These are phyloP conservation scores for Desmodus rotundus DNA, from an alignment of 2,113 vertebrate species.

Conservation along the genomic window DNA sequence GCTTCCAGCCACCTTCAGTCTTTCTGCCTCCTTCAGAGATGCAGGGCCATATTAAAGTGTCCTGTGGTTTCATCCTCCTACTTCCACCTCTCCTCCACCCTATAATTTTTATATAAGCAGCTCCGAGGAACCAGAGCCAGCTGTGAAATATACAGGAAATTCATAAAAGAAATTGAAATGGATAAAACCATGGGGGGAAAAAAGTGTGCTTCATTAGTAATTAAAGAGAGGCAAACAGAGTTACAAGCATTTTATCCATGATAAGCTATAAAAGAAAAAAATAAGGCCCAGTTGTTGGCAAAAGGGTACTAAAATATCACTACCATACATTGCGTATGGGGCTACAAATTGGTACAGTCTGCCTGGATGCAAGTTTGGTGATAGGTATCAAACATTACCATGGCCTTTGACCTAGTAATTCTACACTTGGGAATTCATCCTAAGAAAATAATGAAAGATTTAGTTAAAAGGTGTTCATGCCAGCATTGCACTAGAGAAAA, in stretches of 20 bases:
- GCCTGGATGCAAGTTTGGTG: not conserved
- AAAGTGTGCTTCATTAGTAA: slow-evolving; percentile 31
- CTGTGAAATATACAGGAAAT: slow-evolving; percentile 20
- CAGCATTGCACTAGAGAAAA: slow-evolving; percentile 31
- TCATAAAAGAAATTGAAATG: slow-evolving; percentile 12
- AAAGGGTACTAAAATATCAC: not conserved
- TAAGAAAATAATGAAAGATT: slow-evolving; percentile 37
- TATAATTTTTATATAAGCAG: slow-evolving; percentile 21
- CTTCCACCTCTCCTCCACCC: not conserved
- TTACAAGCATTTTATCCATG: not conserved
- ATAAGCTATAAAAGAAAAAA: not conserved
- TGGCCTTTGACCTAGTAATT: slow-evolving; percentile 32
- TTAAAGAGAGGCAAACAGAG: slow-evolving; percentile 3
- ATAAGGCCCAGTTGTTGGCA: not conserved
- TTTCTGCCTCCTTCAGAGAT: not conserved
- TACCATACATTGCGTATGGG: not conserved
- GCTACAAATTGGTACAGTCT: not conserved
- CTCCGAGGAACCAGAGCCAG: not conserved
- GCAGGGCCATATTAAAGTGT: not conserved
- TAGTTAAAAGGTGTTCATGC: slow-evolving; percentile 30
- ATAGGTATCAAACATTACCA: not conserved
- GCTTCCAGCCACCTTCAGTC: not conserved
- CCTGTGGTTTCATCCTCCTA: not conserved
- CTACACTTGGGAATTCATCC: not conserved
- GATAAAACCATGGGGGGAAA: not conserved